phyloP scores from a whole-genome alignment of 1,140 invertebrate genomes.

The Procambarus clarkii region DNA sequence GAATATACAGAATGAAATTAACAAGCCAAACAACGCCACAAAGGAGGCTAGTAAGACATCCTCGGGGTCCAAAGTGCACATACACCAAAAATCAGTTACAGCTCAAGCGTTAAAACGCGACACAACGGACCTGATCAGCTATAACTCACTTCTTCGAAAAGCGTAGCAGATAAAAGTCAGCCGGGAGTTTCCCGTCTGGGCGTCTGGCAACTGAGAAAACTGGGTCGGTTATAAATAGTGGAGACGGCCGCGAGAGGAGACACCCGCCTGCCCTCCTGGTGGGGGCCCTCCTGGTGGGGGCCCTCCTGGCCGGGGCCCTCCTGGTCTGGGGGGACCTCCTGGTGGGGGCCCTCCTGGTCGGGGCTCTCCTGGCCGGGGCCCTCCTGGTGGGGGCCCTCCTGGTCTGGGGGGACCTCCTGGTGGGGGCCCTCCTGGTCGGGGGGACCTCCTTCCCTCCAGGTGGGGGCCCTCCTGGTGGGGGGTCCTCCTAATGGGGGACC shows the following conservation, averaged over 20 bases:
- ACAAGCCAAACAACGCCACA: too few relatives aligned
- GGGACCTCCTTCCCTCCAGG: too few relatives aligned
- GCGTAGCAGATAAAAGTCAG: background rate
- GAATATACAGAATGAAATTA: too few relatives aligned
- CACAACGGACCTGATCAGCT: background rate
- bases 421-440: background rate
- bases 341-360: too few relatives aligned
- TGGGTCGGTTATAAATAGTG: slow-evolving; percentile 47
- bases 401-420: background rate
- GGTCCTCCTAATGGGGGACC: too few relatives aligned
- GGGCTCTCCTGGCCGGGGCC: too few relatives aligned
- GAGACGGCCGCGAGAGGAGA: background rate
- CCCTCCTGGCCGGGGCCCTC: background rate
- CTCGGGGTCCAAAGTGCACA: too few relatives aligned
- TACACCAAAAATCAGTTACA: background rate
- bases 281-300: background rate
- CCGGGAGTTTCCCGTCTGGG: slow-evolving; percentile 22
- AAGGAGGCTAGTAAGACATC: too few relatives aligned
- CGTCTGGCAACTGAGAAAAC: slow-evolving; percentile 47
- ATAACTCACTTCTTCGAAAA: background rate
- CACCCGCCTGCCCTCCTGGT: background rate
- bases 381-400: background rate
- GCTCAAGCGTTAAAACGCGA: background rate
- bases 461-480: too few relatives aligned
- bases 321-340: too few relatives aligned